These are phyloP conservation scores for Agrypnia vestita DNA, from an alignment of 1,140 invertebrate species.

Conservation along the genomic window DNA sequence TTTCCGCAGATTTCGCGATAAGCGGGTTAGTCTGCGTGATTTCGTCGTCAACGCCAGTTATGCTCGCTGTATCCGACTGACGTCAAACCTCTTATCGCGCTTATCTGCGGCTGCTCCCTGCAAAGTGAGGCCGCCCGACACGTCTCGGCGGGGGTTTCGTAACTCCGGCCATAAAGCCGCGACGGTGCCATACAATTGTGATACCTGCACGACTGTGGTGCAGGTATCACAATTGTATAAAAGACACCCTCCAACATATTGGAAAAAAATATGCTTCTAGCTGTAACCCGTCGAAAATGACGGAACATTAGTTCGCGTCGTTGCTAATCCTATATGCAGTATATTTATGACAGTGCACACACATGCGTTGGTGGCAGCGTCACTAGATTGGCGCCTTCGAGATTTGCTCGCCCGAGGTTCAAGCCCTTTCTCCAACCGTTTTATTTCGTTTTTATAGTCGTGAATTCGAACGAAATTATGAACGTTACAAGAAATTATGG, in stretches of 20 bases:
- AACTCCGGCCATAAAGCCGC: background rate
- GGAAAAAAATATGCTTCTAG: too few species aligned
- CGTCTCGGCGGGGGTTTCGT: constrained; percentile 6
- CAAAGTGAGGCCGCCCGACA: background rate
- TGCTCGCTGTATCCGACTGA: background rate
- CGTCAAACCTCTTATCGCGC: constrained; percentile 15
- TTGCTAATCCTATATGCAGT: too few species aligned
- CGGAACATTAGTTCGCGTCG: too few species aligned
- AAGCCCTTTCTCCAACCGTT: too few species aligned
- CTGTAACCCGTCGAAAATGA: too few species aligned
- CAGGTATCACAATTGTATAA: background rate
- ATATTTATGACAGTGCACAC: too few species aligned
- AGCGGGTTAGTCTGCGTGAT: background rate
- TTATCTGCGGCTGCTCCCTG: constrained; percentile 4
- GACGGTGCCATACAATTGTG: background rate
- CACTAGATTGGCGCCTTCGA: too few species aligned
- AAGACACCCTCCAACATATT: background rate
- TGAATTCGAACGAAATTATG: too few species aligned
- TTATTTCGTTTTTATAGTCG: too few species aligned
- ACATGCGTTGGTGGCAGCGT: too few species aligned
- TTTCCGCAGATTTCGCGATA: background rate
- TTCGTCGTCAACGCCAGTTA: background rate
- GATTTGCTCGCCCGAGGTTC: too few species aligned
- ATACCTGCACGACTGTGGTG: background rate
- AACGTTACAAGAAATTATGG: too few species aligned